Evolutionary conservation across 1,140 invertebrate species (phyloP), one percentile per base, ranked within the genome.

Genomic region (Drosophila sproati): DNA sequence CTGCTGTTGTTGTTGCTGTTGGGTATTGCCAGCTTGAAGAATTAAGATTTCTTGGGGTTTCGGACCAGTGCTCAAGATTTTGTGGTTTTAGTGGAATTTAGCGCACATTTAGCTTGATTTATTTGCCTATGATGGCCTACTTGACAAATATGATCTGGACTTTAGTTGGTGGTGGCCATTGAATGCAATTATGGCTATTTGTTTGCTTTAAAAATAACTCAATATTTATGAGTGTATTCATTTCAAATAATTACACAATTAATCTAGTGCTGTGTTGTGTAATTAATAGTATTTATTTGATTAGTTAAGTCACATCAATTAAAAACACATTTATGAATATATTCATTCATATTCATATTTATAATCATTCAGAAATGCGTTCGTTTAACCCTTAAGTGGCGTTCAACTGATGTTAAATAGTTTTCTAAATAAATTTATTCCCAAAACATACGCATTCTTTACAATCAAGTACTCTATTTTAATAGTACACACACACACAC

Each of bases 51-150:
- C 39, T 34, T 37, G 48, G 56, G 32, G 39, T 37, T 51, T 32
- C 32, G 6, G 31, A n/a, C 34, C 35, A 12, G 1, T 20, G 20
- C 20, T 20, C 20, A 20, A 20, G 10, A 28, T 29, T 29, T 64
- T 64, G 31, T 10, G 52, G 51, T 51, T 48, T 54, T 41, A 28
- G 31, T 60, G 63, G 64, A 82, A 74, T 70, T 70, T 78, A 67
- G 70, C 79, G 67, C 55, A 66, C 81, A 85, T 73, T 80, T 77
- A 60, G 63, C 55, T 69, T 83, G 80, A 83, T 85, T 83, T 80
- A 83, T 83, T 59, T 80, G 54, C 69, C 69, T 39, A 35, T 29
- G 37, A 34, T 8, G 20, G 8, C 4, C 8, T 31, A 12, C 4
- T 2, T 7, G 34, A 20, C 20, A 35, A 5, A 41, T 41, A 10